Conservation (phyloP, 2,888 invertebrate genomes). For the Theodoxus fluviatilis region DNA sequence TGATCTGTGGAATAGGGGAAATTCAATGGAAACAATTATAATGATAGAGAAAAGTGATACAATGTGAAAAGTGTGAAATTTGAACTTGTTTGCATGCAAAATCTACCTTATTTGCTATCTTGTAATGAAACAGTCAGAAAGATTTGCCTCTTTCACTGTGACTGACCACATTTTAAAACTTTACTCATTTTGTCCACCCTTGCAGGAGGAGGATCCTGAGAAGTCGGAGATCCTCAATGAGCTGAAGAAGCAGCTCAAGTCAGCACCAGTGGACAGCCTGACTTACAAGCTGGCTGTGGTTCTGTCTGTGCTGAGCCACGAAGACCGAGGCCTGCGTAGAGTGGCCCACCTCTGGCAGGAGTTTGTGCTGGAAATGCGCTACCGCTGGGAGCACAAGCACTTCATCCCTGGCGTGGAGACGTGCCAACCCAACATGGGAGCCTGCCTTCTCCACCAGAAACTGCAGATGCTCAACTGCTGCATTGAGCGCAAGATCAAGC, state of each 20-base stretch:
- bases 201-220: too few species aligned
- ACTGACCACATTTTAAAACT: too few species aligned
- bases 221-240: constrained; percentile 42
- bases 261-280: constrained; percentile 80
- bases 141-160: too few species aligned
- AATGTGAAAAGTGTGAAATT: too few species aligned
- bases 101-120: too few species aligned
- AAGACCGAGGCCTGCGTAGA: constrained; percentile 71
- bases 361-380: constrained; percentile 87
- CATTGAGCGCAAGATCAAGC: constrained; percentile 67
- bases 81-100: too few species aligned
- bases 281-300: constrained; percentile 81
- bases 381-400: constrained; percentile 78
- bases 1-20: too few species aligned
- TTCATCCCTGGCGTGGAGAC: constrained; percentile 69
- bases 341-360: constrained; percentile 93
- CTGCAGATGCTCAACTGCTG: constrained; percentile 76
- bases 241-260: constrained; percentile 72
- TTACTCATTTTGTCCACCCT: too few species aligned
- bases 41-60: too few species aligned
- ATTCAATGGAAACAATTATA: too few species aligned
- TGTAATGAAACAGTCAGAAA: too few species aligned
- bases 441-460: constrained; percentile 92
- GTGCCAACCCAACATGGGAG: constrained; percentile 87
- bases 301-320: constrained; percentile 67